These are phyloP conservation scores for Eupsittula cactorum DNA, from an alignment of 2,113 vertebrate species.

Conservation along the genomic window DNA sequence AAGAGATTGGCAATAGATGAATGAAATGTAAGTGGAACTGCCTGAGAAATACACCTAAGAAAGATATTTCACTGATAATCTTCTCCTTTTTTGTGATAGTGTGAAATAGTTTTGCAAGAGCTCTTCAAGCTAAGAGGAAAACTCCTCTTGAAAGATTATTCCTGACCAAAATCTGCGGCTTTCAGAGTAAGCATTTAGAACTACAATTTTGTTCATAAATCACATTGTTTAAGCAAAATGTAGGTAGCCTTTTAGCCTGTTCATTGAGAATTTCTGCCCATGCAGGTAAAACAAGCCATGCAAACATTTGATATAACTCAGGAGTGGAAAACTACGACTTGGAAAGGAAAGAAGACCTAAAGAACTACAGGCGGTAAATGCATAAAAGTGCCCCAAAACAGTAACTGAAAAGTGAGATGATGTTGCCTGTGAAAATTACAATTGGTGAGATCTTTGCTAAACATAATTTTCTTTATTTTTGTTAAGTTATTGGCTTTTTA, in stretches of 20 bases:
- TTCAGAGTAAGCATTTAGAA: neutral
- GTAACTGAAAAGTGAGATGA: neutral
- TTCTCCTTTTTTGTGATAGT: neutral
- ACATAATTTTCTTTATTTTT: neutral
- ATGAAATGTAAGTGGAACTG: neutral
- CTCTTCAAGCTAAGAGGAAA: neutral
- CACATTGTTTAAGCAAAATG: neutral
- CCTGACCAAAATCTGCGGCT: neutral
- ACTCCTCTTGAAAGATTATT: neutral
- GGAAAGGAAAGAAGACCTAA: neutral
- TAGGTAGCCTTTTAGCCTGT: neutral
- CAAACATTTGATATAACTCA: neutral
- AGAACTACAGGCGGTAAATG: neutral
- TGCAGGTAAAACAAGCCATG: neutral
- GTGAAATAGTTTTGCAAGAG: neutral
- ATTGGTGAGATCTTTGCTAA: neutral
- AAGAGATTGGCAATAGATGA: neutral
- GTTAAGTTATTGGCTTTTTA: neutral
- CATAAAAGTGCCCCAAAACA: neutral
- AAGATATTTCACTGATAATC: neutral
- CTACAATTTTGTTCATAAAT: neutral
- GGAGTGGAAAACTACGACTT: neutral
- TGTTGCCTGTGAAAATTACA: neutral
- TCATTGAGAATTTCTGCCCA: neutral
- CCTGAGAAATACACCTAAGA: neutral